A percentile compares a stretch with the other conserved stretches of the same genome.
Evolutionary conservation across 1,140 invertebrate genomes (phyloP).

Genomic region (Drepana arcuata): DNA sequence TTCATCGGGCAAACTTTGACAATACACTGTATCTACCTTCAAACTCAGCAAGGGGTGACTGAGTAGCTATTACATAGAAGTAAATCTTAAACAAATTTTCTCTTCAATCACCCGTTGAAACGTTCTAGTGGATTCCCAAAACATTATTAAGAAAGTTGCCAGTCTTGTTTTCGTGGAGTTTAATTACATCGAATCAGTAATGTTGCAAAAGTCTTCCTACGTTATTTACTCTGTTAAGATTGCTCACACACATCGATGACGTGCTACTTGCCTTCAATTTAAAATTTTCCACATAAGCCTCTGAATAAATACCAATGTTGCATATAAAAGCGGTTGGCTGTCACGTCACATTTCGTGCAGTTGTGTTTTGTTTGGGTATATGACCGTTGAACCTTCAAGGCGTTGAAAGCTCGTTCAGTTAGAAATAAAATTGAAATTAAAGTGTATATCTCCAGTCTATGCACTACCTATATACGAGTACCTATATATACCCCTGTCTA

Average conservation of each 20-base stretch:
- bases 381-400: too few species aligned
- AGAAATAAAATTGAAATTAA: too few species aligned
- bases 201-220: constrained; percentile 4
- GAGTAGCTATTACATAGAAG: constrained; percentile 22
- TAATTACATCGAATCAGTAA: constrained; percentile 22
- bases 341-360: too few species aligned
- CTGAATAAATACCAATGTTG: neutral
- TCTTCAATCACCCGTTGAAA: constrained; percentile 25
- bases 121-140: constrained; percentile 15
- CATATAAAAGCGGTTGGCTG: too few species aligned
- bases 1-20: constrained; percentile 43
- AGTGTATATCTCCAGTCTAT: too few species aligned
- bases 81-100: constrained; percentile 37
- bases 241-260: too few species aligned
- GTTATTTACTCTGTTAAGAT: constrained; percentile 7
- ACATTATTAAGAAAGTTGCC: constrained; percentile 20
- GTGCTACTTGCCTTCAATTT: too few species aligned
- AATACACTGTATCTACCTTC: constrained; percentile 25
- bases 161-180: constrained; percentile 15
- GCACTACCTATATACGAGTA: too few species aligned
- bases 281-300: too few species aligned
- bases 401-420: constrained; percentile 2
- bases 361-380: too few species aligned
- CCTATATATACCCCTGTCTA: too few species aligned
- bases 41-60: constrained; percentile 22